A percentile compares a stretch with the other conserved stretches of the same genome.
phyloP scores from a whole-genome alignment of 2,888 invertebrate genomes.

The Heliconius aoede region DNA sequence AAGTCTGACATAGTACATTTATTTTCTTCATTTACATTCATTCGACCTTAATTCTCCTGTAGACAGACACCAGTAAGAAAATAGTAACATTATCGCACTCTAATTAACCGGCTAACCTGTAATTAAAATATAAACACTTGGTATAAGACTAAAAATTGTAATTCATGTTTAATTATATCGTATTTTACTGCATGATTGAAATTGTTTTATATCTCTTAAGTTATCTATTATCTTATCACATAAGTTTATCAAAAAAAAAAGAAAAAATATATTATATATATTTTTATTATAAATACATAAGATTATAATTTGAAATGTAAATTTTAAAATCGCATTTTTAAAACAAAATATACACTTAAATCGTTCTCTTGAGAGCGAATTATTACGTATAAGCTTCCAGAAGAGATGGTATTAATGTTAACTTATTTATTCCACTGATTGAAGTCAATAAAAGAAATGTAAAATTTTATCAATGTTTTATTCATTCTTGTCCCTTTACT shows the following conservation, averaged over 20 bases:
- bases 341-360: slow-evolving; percentile 13
- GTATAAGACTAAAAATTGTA: not conserved
- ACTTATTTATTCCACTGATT: slow-evolving; percentile 46
- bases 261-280: not conserved
- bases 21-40: no score
- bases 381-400: slow-evolving; percentile 1
- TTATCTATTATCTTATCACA: slow-evolving; percentile 15
- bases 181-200: slow-evolving; percentile 37
- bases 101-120: no score
- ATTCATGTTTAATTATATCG: not conserved
- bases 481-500: slow-evolving; percentile 18
- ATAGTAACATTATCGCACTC: no score
- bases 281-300: not conserved
- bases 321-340: not conserved
- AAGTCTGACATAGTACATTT: not conserved
- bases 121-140: no score
- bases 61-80: not conserved
- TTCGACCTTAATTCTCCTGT: not conserved
- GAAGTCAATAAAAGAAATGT: slow-evolving; percentile 44
- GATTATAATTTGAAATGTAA: not conserved
- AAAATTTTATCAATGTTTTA: slow-evolving; percentile 36
- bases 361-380: not conserved
- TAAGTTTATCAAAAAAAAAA: not conserved
- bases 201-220: slow-evolving; percentile 42
- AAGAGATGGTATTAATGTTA: slow-evolving; percentile 34